phyloP scores from a whole-genome alignment of 2,888 invertebrate species.

The Andrena dorsata region DNA sequence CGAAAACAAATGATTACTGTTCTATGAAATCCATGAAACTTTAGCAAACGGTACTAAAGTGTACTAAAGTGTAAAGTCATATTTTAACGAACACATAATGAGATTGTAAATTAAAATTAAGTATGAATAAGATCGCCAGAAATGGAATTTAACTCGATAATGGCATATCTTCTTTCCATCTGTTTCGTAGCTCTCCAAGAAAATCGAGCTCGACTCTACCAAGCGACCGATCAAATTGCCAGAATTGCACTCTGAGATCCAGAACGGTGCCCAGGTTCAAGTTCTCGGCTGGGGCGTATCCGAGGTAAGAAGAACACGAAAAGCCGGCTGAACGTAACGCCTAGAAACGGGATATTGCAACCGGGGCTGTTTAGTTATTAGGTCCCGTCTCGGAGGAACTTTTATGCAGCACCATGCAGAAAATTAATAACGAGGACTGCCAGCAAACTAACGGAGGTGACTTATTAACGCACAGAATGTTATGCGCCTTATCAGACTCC shows the following conservation, averaged over 20 bases:
- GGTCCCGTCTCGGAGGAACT: slow-evolving; percentile 70
- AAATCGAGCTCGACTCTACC: slow-evolving; percentile 59
- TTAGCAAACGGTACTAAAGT: no score
- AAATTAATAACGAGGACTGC: slow-evolving; percentile 69
- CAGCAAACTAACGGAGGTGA: slow-evolving; percentile 46
- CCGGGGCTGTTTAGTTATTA: slow-evolving; percentile 60
- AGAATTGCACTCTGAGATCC: slow-evolving; percentile 23
- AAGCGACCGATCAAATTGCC: slow-evolving; percentile 72
- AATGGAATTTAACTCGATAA: no score
- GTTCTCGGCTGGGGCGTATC: slow-evolving; percentile 76
- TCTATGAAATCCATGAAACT: no score
- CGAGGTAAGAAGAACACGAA: slow-evolving; percentile 31
- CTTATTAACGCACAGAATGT: slow-evolving; percentile 71
- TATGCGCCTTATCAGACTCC: slow-evolving; percentile 66
- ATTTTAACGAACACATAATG: no score
- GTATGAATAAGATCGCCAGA: no score
- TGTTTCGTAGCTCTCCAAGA: slow-evolving; percentile 59
- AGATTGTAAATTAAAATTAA: no score
- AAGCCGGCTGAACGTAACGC: not conserved
- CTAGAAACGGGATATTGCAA: not conserved
- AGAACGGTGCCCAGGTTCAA: slow-evolving; percentile 50
- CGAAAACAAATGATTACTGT: no score
- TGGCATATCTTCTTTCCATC: not conserved
- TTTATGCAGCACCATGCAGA: slow-evolving; percentile 53
- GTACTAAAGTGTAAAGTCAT: no score